These are phyloP conservation scores for Tamandua tetradactyla DNA, from an alignment of 2,797 vertebrate species.

Conservation along the genomic window DNA sequence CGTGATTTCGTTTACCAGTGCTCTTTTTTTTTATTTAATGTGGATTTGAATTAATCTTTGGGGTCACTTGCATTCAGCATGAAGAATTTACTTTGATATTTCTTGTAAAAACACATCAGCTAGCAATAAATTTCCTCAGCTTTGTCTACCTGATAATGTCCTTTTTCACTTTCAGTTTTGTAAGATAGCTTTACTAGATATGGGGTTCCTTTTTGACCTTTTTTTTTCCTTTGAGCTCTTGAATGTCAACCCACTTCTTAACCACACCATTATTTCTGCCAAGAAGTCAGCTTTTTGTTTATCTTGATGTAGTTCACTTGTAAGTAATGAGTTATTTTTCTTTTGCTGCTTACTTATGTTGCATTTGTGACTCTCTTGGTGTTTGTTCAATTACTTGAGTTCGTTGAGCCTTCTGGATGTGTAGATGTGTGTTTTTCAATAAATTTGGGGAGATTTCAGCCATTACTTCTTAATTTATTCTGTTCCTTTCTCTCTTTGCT, in stretches of 20 bases:
- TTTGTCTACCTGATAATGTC: background rate
- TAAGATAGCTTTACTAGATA: background rate
- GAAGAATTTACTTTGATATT: too few species aligned
- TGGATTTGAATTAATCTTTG: background rate
- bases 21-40: background rate
- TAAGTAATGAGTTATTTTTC: background rate
- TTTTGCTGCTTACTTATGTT: background rate
- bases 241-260: background rate
- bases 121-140: background rate
- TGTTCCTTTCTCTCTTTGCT: background rate
- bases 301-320: background rate
- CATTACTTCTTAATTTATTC: too few species aligned
- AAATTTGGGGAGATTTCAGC: too few species aligned
- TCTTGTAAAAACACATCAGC: background rate
- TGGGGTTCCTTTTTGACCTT: background rate
- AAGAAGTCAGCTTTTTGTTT: background rate
- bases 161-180: background rate
- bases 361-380: background rate
- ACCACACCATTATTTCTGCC: background rate
- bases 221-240: background rate
- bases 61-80: background rate
- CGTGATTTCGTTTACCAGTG: background rate
- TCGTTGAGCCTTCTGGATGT: background rate
- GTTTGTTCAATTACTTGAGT: background rate
- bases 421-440: background rate